Evolutionary conservation across 1,140 invertebrate genomes (phyloP).

Genomic region (Armadillidium nasatum): DNA sequence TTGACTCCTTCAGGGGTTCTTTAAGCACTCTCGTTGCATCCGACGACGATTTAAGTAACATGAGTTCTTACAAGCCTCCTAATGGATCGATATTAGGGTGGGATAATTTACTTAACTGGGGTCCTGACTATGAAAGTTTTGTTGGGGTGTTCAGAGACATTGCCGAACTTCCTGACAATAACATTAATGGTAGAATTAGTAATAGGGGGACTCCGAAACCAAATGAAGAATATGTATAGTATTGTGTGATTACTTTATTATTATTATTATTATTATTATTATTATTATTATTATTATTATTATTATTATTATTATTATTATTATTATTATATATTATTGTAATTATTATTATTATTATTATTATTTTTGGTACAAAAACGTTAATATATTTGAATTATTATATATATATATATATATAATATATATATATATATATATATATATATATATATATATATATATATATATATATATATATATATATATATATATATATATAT

Average conservation of each 20-base stretch:
- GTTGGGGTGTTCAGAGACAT: conserved; percentile 95
- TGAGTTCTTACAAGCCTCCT: conserved; percentile 64
- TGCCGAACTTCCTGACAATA: conserved; percentile 78
- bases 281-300: conserved; percentile 23
- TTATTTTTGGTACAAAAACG: no score
- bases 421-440: conserved; percentile 16
- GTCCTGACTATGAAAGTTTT: conserved; percentile 88
- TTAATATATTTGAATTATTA: no score
- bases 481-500: not conserved
- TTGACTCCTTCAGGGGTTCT: conserved; percentile 87
- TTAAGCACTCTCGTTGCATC: conserved; percentile 86
- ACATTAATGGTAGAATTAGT: conserved; percentile 42
- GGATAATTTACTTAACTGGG: conserved; percentile 93
- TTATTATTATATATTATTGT: conserved; percentile 4
- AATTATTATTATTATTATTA: no score
- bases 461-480: conserved; percentile 1
- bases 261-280: conserved; percentile 7
- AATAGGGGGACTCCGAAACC: conserved; percentile 46
- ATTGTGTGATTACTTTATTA: not conserved
- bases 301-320: conserved; percentile 26
- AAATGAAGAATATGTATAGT: conserved; percentile 48
- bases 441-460: conserved; percentile 17
- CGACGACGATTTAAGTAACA: conserved; percentile 69
- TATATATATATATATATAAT: conserved; percentile 17
- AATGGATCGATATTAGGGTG: conserved; percentile 76